Base-by-base conservation (phyloP, 2,888 invertebrate genomes). In the Muschampia plurimacula region DNA sequence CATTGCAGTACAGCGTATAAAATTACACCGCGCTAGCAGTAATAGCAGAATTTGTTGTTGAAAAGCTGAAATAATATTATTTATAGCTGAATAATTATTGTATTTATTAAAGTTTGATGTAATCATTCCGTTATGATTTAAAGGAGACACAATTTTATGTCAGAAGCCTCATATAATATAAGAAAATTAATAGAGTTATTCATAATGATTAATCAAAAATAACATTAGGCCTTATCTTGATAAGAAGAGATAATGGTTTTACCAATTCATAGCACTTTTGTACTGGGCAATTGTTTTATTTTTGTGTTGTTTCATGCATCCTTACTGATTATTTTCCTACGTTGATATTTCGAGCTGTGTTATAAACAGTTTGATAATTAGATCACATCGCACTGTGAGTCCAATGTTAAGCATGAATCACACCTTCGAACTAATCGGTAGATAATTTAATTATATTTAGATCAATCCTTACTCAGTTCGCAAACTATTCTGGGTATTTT, bases 11-110 rank as follows among this genome's bases (percentile, higher is more conserved):
- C 0, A 12, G 57, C 39, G 41, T 60, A 60, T 60, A 60, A 28
- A 60, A 68, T 41, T 39, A 41, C 32, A 68, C 12, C 39, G 60
- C 46, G n/a, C 32, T n/a, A 60, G 60, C 60, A 68, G n/a, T 46
- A 32, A 60, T 46, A 46, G 36, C 46, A 60, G 44, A 44, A 67
- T 62, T 22, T 44, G 46, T 68, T 68, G 46, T 60, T 60, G 22
- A 60, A 46, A 60, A 32, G 36, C 22, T 39, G 10, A 67, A 13
- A 15, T 28, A n/a, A 9, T 2, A 5, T 41, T 52, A 22, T 22
- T 22, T 22, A 22, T 22, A 22, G 22, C 22, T 22, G 22, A 22
- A 22, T 22, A 22, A 22, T 22, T 22, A 22, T 39, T 39, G 13
- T 67, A 59, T 49, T 68, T 12, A 49, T 68, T 15, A n/a, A 36